phyloP scores from a whole-genome alignment of 2,888 invertebrate species.

The Drosophila dives region DNA sequence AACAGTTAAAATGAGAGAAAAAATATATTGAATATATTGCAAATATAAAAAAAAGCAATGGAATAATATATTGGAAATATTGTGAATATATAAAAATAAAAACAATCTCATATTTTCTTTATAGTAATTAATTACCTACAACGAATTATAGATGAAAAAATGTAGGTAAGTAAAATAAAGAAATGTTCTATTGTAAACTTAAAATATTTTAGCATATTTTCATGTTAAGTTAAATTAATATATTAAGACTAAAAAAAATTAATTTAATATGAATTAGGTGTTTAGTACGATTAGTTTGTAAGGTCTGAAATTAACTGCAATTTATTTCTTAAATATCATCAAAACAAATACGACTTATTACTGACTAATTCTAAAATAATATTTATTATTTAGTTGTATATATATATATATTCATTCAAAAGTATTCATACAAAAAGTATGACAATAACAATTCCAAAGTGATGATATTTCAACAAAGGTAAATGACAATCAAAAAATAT shows the following conservation, averaged over 20 bases:
- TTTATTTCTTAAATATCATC: neutral
- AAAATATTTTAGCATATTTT: neutral
- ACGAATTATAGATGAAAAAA: neutral
- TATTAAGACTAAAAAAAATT: neutral
- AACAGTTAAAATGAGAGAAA: too few species aligned
- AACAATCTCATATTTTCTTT: neutral
- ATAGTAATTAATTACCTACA: neutral
- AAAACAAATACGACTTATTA: neutral
- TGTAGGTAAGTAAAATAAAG: neutral
- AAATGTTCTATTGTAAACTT: neutral
- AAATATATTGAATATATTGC: neutral
- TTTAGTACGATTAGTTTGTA: neutral
- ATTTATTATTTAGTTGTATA: neutral
- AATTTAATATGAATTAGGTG: neutral
- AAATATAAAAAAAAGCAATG: neutral
- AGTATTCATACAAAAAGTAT: too few species aligned
- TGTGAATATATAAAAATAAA: too few species aligned
- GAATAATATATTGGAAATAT: too few species aligned
- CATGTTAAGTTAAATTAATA: neutral
- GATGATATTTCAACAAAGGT: neutral
- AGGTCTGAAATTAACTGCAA: neutral
- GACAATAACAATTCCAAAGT: too few species aligned
- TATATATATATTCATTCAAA: too few species aligned
- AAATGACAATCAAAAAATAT: neutral
- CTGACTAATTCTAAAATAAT: neutral